These are phyloP conservation scores for Drosophila elegans DNA, from an alignment of 1,140 invertebrate genomes.

Conservation along the genomic window DNA sequence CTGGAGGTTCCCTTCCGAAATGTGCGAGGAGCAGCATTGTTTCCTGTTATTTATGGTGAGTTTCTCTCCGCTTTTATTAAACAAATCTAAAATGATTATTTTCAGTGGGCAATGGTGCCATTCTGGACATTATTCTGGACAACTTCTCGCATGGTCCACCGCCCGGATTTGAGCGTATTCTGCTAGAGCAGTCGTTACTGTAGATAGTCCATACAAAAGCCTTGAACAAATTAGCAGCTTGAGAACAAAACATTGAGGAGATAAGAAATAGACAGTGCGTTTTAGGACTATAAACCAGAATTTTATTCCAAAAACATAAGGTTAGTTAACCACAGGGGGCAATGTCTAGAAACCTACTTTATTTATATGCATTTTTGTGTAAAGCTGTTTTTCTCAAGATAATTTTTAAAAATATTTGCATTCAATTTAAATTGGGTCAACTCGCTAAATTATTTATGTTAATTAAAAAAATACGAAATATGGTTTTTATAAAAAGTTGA, in stretches of 20 bases:
- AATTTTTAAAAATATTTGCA: no score
- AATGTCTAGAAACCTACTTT: neutral
- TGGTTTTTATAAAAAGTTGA: no score
- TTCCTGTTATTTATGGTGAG: slow-evolving; percentile 97
- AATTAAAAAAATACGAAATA: no score
- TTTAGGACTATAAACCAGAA: slow-evolving; percentile 31
- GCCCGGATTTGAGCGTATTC: slow-evolving; percentile 96
- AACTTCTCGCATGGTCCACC: slow-evolving; percentile 94
- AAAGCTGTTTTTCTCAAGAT: neutral
- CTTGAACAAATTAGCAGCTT: slow-evolving; percentile 41
- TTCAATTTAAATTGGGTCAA: no score
- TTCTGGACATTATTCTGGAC: slow-evolving; percentile 96
- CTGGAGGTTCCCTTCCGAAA: slow-evolving; percentile 94
- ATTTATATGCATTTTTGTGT: neutral
- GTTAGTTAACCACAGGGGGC: neutral
- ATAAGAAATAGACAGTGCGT: slow-evolving; percentile 15
- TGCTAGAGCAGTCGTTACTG: slow-evolving; percentile 98
- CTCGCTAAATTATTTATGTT: no score
- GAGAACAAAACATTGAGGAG: slow-evolving; percentile 17
- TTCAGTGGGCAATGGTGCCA: slow-evolving; percentile 98
- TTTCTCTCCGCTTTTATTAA: slow-evolving; percentile 1
- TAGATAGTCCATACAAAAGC: slow-evolving; percentile 86
- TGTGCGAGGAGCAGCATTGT: slow-evolving; percentile 95
- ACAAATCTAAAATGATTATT: slow-evolving; percentile 73
- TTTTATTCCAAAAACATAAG: neutral